Evolutionary conservation across 2,888 invertebrate species (phyloP).

Genomic region (Hyalella azteca): DNA sequence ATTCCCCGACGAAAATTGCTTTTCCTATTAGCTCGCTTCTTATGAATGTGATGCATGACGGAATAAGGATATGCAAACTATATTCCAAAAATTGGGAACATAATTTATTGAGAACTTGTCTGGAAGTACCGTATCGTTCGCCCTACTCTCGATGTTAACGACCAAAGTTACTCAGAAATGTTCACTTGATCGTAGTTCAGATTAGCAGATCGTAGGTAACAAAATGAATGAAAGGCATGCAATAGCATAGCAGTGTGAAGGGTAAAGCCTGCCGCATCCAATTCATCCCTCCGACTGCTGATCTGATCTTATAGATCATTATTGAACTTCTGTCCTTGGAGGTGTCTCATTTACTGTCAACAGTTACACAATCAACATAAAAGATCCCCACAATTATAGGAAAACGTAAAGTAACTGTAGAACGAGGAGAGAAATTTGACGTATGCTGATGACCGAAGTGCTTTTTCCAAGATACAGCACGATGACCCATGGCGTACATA

Average conservation of each 20-base stretch:
- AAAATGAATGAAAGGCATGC: neutral
- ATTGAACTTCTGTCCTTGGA: too few relatives aligned
- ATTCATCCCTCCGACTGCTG: neutral
- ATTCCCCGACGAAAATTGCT: too few relatives aligned
- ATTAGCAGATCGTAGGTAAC: neutral
- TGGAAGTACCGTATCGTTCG: neutral
- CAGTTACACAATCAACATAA: too few relatives aligned
- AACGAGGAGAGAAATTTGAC: too few relatives aligned
- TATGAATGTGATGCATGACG: too few relatives aligned
- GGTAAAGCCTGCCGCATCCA: neutral
- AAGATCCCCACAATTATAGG: too few relatives aligned
- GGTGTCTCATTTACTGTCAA: too few relatives aligned
- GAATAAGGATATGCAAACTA: too few relatives aligned
- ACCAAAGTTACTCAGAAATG: neutral
- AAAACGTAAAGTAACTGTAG: too few relatives aligned
- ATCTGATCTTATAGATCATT: too few relatives aligned
- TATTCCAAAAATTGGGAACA: conserved; percentile 23
- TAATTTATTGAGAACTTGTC: conserved; percentile 13
- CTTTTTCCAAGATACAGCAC: neutral
- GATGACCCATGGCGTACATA: too few relatives aligned
- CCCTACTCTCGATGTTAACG: neutral
- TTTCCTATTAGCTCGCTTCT: too few relatives aligned
- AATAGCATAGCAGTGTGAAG: conserved; percentile 5
- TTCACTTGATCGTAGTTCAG: neutral
- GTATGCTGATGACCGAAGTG: neutral